Base-by-base conservation (phyloP, 2,113 vertebrate species). In the Todiramphus saurophagus region DNA sequence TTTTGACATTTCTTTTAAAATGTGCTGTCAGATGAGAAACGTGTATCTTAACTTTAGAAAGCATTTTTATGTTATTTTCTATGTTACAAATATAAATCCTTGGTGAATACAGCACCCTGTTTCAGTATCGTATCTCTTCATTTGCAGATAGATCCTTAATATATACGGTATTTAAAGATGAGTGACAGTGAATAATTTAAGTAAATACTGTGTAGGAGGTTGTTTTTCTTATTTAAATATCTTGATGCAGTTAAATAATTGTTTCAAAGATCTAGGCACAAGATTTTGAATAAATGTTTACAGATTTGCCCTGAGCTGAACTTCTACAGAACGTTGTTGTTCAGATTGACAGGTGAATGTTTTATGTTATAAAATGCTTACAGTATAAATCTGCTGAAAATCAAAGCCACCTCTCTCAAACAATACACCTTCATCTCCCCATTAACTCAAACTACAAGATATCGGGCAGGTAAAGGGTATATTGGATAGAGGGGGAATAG, bases 301-400 rank as follows among this genome's bases (percentile, higher is more conserved):
- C 16, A 2, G 89, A 89, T 85, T 88, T 96, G 6, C 60, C 89
- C 78, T 86, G 59, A 87, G 58, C 31, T 95, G 77, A 94, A 87
- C 58, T 85, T 37, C 43, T 83, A 18, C 66, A 25, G 41, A 39
- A 50, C 90, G 90, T 93, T 82, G 25, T 67, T 94, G 48, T 44
- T 82, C 48, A 80, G 68, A 84, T 74, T 76, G 92, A 37, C 33
- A 89, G 16, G 37, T 93, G 30, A 76, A 76, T 21, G 2, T 88
- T 90, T 83, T 63, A 37, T 78, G 25, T 79, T 90, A 60, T 55
- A 62, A 92, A 90, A 37, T 37, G 21, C 33, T 81, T 84, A 31
- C 69, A 76, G n/a, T 76, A 78, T 44, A 87, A 79, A 84, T 77
- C 76, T 83, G 41, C 39, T 86, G 86, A 51, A 81, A 88, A 68